phyloP scores from a whole-genome alignment of 1,140 invertebrate genomes.

The Patella vulgata region DNA sequence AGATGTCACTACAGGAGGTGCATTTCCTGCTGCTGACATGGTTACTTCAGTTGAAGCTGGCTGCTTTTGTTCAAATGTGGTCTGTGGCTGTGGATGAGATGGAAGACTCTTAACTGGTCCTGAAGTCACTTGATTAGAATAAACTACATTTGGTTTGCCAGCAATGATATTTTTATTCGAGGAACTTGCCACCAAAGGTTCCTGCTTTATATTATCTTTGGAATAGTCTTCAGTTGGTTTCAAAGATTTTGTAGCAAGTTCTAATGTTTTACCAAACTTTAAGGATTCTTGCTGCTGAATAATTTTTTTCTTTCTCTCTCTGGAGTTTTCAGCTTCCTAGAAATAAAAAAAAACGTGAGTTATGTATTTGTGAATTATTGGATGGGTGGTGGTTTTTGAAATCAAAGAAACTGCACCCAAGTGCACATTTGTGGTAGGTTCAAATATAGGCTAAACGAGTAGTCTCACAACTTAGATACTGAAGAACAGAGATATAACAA shows the following conservation, averaged over 20 bases:
- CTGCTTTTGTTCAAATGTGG: too few species aligned
- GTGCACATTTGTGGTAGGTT: too few species aligned
- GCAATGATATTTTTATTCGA: too few species aligned
- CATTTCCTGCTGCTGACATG: not conserved
- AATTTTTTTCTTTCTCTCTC: constrained; percentile 53
- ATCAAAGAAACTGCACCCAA: not conserved
- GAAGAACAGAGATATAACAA: too few species aligned
- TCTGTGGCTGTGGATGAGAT: too few species aligned
- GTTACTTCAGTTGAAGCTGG: not conserved
- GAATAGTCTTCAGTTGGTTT: constrained; percentile 28
- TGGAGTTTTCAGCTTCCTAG: constrained; percentile 48
- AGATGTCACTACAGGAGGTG: not conserved
- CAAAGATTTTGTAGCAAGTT: constrained; percentile 45
- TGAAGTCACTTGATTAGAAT: too few species aligned
- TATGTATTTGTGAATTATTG: not conserved
- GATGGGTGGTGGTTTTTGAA: not conserved
- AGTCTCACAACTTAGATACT: too few species aligned
- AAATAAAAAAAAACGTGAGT: constrained; percentile 18
- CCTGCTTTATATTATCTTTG: too few species aligned
- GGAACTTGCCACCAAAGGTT: too few species aligned
- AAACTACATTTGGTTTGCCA: too few species aligned
- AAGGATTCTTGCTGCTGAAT: constrained; percentile 43
- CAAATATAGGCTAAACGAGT: too few species aligned
- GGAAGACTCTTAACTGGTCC: too few species aligned
- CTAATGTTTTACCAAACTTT: constrained; percentile 53